These are phyloP conservation scores for Sylvia borin DNA, from an alignment of 2,797 vertebrate species.

Conservation along the genomic window DNA sequence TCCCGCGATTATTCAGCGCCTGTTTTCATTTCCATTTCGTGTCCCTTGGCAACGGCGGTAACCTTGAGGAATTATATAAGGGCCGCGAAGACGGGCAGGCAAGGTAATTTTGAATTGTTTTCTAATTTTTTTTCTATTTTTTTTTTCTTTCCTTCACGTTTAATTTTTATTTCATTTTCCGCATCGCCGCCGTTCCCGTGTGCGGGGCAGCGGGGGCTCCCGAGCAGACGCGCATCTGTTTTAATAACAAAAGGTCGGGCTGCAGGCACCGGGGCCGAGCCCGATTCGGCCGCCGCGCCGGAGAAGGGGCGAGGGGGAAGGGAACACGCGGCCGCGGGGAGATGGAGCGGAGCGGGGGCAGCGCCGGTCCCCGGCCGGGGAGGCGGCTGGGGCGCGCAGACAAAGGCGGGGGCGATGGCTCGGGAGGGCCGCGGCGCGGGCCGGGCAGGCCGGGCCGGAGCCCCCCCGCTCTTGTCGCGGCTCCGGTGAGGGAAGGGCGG, in stretches of 20 bases:
- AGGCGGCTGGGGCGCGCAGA: not conserved
- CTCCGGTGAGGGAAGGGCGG: not conserved
- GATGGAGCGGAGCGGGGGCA: not conserved
- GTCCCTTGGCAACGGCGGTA: slow-evolving; percentile 72
- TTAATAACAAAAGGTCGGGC: slow-evolving; percentile 66
- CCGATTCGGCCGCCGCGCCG: not conserved
- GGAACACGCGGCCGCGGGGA: not conserved
- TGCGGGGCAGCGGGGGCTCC: not conserved
- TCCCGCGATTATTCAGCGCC: slow-evolving; percentile 78
- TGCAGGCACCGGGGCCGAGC: slow-evolving; percentile 23
- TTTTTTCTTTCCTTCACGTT: not conserved
- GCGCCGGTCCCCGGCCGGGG: not conserved
- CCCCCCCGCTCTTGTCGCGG: not conserved
- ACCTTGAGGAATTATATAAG: slow-evolving; percentile 74
- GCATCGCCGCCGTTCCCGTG: not conserved
- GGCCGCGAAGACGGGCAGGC: slow-evolving; percentile 64
- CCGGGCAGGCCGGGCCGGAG: not conserved
- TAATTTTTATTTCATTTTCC: not conserved
- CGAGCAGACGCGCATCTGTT: slow-evolving; percentile 35
- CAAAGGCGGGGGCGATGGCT: not conserved
- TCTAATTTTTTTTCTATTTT: not conserved
- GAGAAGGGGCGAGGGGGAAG: not conserved
- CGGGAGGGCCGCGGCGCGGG: not conserved
- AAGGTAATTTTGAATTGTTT: slow-evolving; percentile 62
- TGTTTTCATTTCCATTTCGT: slow-evolving; percentile 75